Percentiles rank a stretch among this genome's conserved stretches.
These are phyloP conservation scores for Ptyas mucosa DNA, from an alignment of 2,113 vertebrate genomes.

Conservation along the genomic window DNA sequence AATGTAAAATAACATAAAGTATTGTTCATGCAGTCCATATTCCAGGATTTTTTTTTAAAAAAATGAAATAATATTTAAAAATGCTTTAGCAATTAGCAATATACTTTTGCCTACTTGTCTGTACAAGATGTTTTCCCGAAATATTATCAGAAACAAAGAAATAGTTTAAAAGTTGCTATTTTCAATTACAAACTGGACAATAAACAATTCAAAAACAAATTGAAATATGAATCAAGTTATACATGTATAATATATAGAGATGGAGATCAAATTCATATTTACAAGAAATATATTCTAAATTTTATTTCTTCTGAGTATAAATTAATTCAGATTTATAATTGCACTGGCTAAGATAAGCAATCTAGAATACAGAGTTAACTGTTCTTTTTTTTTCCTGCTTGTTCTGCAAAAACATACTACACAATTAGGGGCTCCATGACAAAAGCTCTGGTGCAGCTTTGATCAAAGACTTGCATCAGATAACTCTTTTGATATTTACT, in stretches of 20 bases:
- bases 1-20: conserved; percentile 16
- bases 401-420: neutral
- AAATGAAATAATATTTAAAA: neutral
- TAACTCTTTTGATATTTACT: neutral
- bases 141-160: neutral
- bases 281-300: neutral
- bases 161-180: neutral
- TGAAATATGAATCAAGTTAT: neutral
- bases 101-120: neutral
- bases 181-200: neutral
- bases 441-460: neutral
- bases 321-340: neutral
- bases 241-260: neutral
- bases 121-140: neutral
- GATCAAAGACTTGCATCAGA: neutral
- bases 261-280: neutral
- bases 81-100: neutral
- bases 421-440: neutral
- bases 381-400: neutral
- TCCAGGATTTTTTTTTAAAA: neutral
- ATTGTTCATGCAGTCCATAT: conserved; percentile 21
- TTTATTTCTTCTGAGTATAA: neutral
- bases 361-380: neutral
- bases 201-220: conserved; percentile 4
- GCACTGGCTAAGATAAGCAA: neutral